Conservation (phyloP, 2,888 invertebrate genomes). For the Apamea anceps region DNA sequence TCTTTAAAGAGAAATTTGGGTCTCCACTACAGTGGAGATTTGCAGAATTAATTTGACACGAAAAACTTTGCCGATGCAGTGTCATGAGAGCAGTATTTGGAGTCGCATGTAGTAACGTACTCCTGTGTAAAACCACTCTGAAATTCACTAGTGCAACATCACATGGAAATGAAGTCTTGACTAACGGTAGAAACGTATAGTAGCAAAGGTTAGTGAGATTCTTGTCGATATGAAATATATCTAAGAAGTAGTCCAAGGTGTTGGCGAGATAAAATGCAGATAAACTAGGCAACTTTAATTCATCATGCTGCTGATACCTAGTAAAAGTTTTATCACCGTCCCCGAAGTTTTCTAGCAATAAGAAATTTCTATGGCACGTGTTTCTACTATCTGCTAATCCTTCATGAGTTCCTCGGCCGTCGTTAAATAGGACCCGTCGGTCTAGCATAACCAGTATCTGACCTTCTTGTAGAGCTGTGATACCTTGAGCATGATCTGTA, state of each 20-base stretch:
- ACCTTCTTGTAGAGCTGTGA: constrained; percentile 96
- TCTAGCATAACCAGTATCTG: constrained; percentile 98
- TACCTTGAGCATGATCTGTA: constrained; percentile 97
- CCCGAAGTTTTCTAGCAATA: constrained; percentile 82
- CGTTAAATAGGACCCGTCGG: constrained; percentile 96
- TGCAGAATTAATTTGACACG: constrained; percentile 74
- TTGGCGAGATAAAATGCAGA: constrained; percentile 77
- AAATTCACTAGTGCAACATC: constrained; percentile 82
- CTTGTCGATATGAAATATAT: constrained; percentile 79
- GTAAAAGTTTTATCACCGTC: constrained; percentile 41
- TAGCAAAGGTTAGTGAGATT: constrained; percentile 73
- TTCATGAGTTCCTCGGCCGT: constrained; percentile 97
- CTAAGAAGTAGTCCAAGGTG: constrained; percentile 76
- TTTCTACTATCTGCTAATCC: constrained; percentile 96
- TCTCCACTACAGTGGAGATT: constrained; percentile 76
- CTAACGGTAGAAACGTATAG: constrained; percentile 80
- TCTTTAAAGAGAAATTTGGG: constrained; percentile 74
- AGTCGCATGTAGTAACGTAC: constrained; percentile 57
- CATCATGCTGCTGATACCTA: constrained; percentile 41
- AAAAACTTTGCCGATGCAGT: constrained; percentile 79
- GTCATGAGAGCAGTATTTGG: constrained; percentile 78
- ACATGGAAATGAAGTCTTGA: constrained; percentile 83
- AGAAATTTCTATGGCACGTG: constrained; percentile 87
- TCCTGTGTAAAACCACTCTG: constrained; percentile 73
- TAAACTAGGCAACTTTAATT: constrained; percentile 78